A percentile compares a stretch with the other conserved stretches of the same genome.
Conservation (phyloP, 2,888 invertebrate genomes). For the Tetramorium bicarinatum region DNA sequence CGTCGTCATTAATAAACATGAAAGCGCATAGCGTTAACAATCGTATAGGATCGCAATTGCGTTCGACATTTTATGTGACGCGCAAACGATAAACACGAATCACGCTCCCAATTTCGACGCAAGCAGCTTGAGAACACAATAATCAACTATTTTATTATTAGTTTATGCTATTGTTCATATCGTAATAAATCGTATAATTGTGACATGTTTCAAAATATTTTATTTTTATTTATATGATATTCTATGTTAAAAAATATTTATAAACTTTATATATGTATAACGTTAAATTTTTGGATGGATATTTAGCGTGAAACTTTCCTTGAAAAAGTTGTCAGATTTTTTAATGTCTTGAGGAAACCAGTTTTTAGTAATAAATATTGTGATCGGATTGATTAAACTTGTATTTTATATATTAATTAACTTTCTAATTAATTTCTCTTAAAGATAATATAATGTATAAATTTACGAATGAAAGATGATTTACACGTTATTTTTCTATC, state of each 20-base stretch:
- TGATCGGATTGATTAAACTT: background rate
- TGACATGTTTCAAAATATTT: background rate
- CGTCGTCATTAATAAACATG: conserved; percentile 55
- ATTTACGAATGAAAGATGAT: background rate
- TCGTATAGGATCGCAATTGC: conserved; percentile 10
- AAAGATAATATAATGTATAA: background rate
- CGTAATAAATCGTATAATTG: background rate
- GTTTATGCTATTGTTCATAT: background rate
- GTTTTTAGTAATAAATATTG: conserved; percentile 6
- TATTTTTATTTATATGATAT: no score
- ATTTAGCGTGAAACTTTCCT: background rate
- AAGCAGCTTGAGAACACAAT: background rate
- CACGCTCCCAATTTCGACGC: conserved; percentile 3
- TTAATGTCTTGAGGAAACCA: background rate
- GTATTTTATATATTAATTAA: background rate
- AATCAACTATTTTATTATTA: background rate
- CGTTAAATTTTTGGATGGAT: background rate
- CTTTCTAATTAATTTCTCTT: background rate
- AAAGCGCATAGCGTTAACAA: conserved; percentile 47
- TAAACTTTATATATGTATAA: background rate
- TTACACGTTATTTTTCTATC: background rate
- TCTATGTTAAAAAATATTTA: background rate
- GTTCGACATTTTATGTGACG: conserved; percentile 25
- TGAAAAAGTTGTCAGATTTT: background rate
- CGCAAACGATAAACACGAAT: conserved; percentile 5